Conservation (phyloP, 2,797 vertebrate genomes). For the Cyclopterus lumpus region DNA sequence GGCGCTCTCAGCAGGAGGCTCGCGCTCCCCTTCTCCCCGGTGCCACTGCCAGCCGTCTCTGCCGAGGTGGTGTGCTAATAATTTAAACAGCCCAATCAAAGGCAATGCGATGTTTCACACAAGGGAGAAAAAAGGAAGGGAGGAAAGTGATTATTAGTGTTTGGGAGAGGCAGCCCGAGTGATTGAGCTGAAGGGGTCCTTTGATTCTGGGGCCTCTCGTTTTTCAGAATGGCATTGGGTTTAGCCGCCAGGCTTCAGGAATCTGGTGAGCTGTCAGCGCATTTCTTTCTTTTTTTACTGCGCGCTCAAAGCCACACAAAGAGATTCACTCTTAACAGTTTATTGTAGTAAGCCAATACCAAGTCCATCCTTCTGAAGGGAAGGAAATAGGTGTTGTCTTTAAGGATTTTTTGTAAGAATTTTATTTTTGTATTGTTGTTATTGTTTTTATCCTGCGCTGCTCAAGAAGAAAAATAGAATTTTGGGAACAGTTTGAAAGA, state of each 20-base stretch:
- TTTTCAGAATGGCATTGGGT: slow-evolving; percentile 76
- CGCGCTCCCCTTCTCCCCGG: slow-evolving; percentile 68
- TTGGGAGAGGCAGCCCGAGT: slow-evolving; percentile 82
- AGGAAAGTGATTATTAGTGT: slow-evolving; percentile 86
- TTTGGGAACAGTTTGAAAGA: slow-evolving; percentile 56
- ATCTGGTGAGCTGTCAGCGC: slow-evolving; percentile 75
- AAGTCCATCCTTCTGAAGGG: slow-evolving; percentile 36
- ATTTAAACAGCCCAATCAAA: slow-evolving; percentile 90
- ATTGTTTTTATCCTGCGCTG: slow-evolving; percentile 52
- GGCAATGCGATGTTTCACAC: slow-evolving; percentile 83
- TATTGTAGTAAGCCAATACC: slow-evolving; percentile 36
- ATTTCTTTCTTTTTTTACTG: slow-evolving; percentile 17
- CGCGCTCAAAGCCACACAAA: slow-evolving; percentile 51
- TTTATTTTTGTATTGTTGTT: slow-evolving; percentile 37
- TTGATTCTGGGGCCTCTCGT: slow-evolving; percentile 83
- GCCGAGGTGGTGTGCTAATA: slow-evolving; percentile 84
- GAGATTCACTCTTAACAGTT: slow-evolving; percentile 44
- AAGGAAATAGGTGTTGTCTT: slow-evolving; percentile 52
- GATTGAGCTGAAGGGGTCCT: slow-evolving; percentile 84
- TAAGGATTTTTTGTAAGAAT: slow-evolving; percentile 36
- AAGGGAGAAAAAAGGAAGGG: slow-evolving; percentile 78
- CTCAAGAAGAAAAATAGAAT: slow-evolving; percentile 46
- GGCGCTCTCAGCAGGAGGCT: slow-evolving; percentile 79
- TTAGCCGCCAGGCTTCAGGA: slow-evolving; percentile 75
- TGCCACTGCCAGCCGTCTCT: slow-evolving; percentile 77